These are phyloP conservation scores for Pterophyllum scalare DNA, from an alignment of 2,113 vertebrate genomes.

Conservation along the genomic window DNA sequence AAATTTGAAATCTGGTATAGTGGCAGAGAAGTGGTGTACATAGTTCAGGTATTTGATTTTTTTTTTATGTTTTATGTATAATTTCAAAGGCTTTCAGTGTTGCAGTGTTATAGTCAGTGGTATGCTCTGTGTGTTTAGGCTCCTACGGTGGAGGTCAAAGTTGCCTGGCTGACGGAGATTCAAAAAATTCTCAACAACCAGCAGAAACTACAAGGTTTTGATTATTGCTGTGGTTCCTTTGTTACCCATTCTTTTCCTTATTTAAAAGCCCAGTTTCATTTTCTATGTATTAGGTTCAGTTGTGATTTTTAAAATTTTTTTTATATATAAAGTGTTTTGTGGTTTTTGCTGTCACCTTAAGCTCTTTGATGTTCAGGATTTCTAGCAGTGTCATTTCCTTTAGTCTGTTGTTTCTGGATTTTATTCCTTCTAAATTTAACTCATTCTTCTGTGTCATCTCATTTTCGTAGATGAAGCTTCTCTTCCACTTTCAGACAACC, in stretches of 20 bases:
- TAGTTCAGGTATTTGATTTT: constrained; percentile 87
- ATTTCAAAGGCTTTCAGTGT: background rate
- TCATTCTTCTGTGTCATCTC: background rate
- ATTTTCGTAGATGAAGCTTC: constrained; percentile 63
- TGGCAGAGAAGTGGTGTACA: constrained; percentile 91
- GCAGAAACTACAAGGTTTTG: constrained; percentile 87
- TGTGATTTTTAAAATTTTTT: background rate
- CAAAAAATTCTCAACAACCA: constrained; percentile 90
- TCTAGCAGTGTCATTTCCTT: background rate
- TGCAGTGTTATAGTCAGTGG: background rate
- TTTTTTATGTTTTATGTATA: background rate
- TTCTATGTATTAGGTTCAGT: background rate
- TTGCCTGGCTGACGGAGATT: constrained; percentile 92
- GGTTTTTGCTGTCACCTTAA: background rate
- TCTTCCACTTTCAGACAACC: constrained; percentile 68
- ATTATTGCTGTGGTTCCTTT: constrained; percentile 5
- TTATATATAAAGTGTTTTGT: background rate
- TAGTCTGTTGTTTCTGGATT: background rate
- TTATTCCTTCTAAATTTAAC: background rate
- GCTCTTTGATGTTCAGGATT: background rate
- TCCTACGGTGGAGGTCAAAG: constrained; percentile 90
- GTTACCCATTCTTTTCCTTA: background rate
- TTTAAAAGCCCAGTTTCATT: background rate
- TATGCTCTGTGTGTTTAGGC: constrained; percentile 80
- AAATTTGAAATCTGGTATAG: constrained; percentile 98